These are phyloP conservation scores for Probosciger aterrimus DNA, from an alignment of 2,113 vertebrate species.

Conservation along the genomic window DNA sequence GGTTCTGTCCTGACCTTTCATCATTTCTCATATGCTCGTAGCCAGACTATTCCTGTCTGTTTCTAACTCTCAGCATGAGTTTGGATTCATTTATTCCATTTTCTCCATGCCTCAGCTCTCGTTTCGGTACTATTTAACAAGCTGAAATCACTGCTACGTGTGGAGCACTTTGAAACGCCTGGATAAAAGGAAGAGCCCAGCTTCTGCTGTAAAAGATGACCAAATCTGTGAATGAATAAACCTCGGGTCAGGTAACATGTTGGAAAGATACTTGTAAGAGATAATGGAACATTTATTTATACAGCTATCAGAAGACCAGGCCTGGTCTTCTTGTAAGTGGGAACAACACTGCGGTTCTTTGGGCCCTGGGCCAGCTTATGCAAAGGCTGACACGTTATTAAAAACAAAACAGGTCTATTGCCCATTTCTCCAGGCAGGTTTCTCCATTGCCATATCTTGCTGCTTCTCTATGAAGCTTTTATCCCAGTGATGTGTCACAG, in stretches of 20 bases:
- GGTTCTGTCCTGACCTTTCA: neutral
- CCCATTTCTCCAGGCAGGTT: neutral
- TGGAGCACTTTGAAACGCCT: neutral
- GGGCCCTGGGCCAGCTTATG: conserved; percentile 29
- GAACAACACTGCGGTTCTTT: conserved; percentile 4
- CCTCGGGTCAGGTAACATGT: neutral
- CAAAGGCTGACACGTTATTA: conserved; percentile 41
- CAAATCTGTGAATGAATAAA: conserved; percentile 42
- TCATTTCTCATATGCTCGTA: neutral
- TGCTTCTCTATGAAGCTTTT: neutral
- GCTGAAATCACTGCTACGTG: neutral
- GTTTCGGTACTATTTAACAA: neutral
- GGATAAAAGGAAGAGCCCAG: neutral
- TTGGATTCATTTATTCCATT: neutral
- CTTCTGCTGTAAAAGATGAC: neutral
- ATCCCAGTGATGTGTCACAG: neutral
- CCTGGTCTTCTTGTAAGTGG: neutral
- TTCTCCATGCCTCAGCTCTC: neutral
- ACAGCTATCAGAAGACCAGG: neutral
- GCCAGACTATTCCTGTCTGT: neutral
- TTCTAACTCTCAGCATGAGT: neutral
- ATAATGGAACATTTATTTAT: conserved; percentile 42
- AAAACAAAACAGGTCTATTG: neutral
- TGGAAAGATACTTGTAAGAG: conserved; percentile 17
- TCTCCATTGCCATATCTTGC: neutral